These are phyloP conservation scores for Conus betulinus DNA, from an alignment of 1,140 invertebrate genomes.

Conservation along the genomic window DNA sequence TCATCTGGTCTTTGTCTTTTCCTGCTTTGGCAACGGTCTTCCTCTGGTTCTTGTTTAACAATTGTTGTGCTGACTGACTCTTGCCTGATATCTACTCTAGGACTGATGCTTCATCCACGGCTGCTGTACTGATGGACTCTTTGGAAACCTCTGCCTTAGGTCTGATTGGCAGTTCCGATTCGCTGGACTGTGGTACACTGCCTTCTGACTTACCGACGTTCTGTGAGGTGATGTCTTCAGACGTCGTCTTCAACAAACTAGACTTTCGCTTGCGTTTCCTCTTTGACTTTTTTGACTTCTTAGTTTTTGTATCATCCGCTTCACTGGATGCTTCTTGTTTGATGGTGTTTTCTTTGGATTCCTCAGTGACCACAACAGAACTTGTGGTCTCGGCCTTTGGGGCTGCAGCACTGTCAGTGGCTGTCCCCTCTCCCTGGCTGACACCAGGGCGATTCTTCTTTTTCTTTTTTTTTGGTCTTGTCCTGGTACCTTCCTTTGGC, in stretches of 20 bases:
- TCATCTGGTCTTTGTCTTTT: background rate
- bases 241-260: background rate
- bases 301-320: background rate
- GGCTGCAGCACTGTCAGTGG: background rate
- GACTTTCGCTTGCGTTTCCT: conserved; percentile 25
- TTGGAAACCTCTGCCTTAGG: background rate
- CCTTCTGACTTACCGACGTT: background rate
- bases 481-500: background rate
- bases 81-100: background rate
- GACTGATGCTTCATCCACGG: no score
- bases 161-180: background rate
- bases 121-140: background rate
- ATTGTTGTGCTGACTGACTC: background rate
- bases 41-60: no score
- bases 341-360: background rate
- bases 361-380: background rate
- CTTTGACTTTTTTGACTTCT: conserved; percentile 16
- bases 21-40: background rate
- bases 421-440: background rate
- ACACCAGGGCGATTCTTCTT: background rate
- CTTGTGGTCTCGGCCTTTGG: background rate
- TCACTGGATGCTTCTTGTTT: background rate
- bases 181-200: background rate
- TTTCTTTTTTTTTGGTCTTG: conserved; percentile 3
- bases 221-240: background rate